Conservation (phyloP, 2,797 vertebrate genomes). For the Macropus fuliginosus region DNA sequence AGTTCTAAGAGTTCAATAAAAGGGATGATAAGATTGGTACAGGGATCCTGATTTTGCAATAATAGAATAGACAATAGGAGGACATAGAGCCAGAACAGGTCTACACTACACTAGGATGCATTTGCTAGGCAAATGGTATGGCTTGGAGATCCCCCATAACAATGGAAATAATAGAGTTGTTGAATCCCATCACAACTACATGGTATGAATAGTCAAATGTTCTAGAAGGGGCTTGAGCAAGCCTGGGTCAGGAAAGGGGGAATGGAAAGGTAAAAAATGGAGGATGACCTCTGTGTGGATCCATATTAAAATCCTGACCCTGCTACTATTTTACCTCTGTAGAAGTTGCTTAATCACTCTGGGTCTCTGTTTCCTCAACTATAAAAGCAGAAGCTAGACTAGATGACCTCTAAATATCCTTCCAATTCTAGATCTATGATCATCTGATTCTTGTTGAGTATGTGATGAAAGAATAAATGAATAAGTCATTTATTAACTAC, state of each 20-base stretch:
- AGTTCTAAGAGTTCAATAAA: not conserved
- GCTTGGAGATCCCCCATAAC: not conserved
- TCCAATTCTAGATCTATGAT: not conserved
- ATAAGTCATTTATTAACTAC: not conserved
- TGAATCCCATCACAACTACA: not conserved
- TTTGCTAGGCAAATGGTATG: too few relatives aligned
- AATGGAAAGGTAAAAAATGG: not conserved
- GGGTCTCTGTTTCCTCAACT: not conserved
- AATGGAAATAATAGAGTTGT: not conserved
- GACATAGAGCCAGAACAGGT: not conserved
- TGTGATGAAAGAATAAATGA: not conserved
- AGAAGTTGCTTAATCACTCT: not conserved
- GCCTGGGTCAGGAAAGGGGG: not conserved
- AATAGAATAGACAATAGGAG: not conserved
- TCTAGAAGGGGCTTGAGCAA: not conserved
- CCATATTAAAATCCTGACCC: not conserved
- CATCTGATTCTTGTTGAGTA: not conserved
- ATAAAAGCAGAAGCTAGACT: not conserved
- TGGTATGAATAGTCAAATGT: not conserved
- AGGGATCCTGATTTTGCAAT: not conserved
- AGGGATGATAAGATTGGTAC: too few relatives aligned
- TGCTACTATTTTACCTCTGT: not conserved
- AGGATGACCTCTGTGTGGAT: not conserved
- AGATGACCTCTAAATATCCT: too few relatives aligned
- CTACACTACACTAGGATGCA: not conserved